Base-by-base conservation (phyloP, 2,888 invertebrate genomes). In the Drosophila neonasuta region DNA sequence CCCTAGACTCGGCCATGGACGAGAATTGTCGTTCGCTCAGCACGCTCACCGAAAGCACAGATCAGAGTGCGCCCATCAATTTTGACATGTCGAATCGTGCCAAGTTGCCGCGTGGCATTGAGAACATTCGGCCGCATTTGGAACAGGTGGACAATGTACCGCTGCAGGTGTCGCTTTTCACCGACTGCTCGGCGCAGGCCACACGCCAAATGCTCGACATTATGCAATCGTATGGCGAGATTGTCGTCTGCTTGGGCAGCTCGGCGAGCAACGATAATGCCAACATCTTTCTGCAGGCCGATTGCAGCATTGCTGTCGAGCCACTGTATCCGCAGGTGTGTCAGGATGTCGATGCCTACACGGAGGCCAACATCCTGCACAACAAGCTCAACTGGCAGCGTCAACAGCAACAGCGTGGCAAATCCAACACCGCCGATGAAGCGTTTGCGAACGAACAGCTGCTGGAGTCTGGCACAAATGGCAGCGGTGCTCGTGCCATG, bases 71-170 rank as follows among this genome's bases (percentile, higher is more conserved):
- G 42, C 97, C 97, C 0, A 95, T 97, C 73, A 95, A 96, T 91
- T 97, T 97, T 88, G 97, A 97, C 88, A 95, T 97, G 94, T 96
- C 97, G 64, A 97, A 97, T 91, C 93, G 97, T 88, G 97, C 99
- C 0, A 98, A 98, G 90, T 92, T 99, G 48, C 99, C 99, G 0
- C 94, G 97, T 57, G 99, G 99, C 51, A 98, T 99, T 79, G 97
- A 98, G 87, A 97, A 98, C 91, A 98, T 99, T 80, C 94, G 98
- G 0, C 98, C 98, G 0, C 99, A 99, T 91, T 94, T 99, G 77
- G 96, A 97, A 89, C 93, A 95, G 77, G 97, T 99, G 56, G 99
- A 99, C 92, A 99, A 99, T 92, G 99, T 99, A 54, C 99, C 99
- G 4, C 92, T 99, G 32, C 93, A 99, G 58, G 99, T 99, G 15